Conservation (phyloP, 2,797 vertebrate species). For the Amblyraja radiata region DNA sequence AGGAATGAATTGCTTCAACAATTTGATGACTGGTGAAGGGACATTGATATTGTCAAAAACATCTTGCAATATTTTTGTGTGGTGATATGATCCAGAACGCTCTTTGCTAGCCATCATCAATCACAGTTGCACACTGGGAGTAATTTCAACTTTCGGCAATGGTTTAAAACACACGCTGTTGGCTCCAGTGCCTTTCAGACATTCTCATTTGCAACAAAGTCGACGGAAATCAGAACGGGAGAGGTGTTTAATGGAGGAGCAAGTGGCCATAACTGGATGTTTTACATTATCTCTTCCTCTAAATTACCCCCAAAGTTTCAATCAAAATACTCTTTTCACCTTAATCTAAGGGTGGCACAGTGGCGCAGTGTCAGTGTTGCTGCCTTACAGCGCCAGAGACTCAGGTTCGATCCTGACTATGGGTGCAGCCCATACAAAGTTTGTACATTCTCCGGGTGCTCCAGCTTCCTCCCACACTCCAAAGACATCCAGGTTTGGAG, state of each 20-base stretch:
- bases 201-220: not conserved
- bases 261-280: not conserved
- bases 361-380: too few relatives aligned
- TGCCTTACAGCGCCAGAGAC: too few relatives aligned
- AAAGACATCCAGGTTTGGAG: too few relatives aligned
- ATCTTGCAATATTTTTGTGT: not conserved
- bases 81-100: not conserved
- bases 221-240: not conserved
- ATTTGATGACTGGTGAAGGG: not conserved
- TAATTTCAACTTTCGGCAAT: not conserved
- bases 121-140: not conserved
- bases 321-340: too few relatives aligned
- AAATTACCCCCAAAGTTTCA: not conserved
- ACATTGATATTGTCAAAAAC: not conserved
- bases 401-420: too few relatives aligned
- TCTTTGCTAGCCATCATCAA: not conserved
- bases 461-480: too few relatives aligned
- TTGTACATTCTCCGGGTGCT: too few relatives aligned
- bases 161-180: not conserved
- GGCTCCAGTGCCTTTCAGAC: not conserved
- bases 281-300: not conserved
- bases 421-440: too few relatives aligned
- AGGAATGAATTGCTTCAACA: not conserved
- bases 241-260: not conserved
- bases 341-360: too few relatives aligned